Conservation (phyloP, 2,113 vertebrate species). For the Zootoca vivipara region DNA sequence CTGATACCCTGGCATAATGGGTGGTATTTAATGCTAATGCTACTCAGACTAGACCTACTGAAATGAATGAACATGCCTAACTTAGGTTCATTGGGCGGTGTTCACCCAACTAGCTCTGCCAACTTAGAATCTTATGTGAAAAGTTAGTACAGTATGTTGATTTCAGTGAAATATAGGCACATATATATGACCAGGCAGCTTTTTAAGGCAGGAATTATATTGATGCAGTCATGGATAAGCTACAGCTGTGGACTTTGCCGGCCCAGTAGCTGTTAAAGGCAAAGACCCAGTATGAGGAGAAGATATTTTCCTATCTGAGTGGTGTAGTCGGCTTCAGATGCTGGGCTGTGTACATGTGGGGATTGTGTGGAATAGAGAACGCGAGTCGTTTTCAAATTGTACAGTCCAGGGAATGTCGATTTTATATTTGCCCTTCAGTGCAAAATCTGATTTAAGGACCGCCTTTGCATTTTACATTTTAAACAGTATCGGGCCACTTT, state of each 20-base stretch:
- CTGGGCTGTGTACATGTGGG: background rate
- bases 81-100: no score
- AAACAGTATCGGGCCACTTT: no score
- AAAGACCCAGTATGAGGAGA: background rate
- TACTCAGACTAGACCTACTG: background rate
- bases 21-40: no score
- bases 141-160: background rate
- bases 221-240: background rate
- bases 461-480: no score
- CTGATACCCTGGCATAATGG: no score
- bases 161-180: background rate
- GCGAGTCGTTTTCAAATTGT: background rate
- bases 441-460: background rate
- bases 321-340: background rate
- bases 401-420: background rate
- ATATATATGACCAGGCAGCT: background rate
- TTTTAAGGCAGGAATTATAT: background rate
- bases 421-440: background rate
- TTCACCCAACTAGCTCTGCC: no score
- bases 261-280: background rate
- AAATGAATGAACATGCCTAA: no score
- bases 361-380: background rate
- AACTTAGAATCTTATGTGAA: background rate
- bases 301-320: background rate
- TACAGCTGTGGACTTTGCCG: background rate